Conservation (phyloP, 35 echinoderm and acorn worm genomes). For the Stichopus chloronotus region DNA sequence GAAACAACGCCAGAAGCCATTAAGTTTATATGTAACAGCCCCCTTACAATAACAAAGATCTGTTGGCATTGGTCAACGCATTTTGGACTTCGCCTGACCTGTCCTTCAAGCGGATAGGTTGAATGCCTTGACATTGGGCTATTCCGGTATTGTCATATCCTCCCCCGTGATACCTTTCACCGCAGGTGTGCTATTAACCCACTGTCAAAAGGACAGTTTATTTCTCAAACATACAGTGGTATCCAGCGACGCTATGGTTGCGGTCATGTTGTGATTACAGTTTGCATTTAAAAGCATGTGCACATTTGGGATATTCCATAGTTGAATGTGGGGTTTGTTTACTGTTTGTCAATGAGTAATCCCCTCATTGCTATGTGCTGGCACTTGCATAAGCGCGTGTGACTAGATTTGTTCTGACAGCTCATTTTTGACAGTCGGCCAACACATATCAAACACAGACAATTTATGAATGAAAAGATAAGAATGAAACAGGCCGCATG, state of each 20-base stretch:
- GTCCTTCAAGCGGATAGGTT: constrained; percentile 57
- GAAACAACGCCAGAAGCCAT: neutral
- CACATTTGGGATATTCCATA: neutral
- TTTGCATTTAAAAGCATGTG: neutral
- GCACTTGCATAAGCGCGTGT: too few species aligned
- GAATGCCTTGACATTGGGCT: constrained; percentile 63
- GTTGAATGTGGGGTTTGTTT: neutral
- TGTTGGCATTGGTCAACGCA: constrained; percentile 57
- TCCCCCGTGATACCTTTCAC: neutral
- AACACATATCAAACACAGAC: neutral
- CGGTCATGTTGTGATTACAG: neutral
- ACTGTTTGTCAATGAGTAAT: neutral
- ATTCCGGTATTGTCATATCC: neutral
- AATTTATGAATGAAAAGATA: neutral
- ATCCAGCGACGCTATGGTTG: neutral
- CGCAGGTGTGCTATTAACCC: neutral
- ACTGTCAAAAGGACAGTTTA: neutral
- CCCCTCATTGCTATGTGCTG: too few species aligned
- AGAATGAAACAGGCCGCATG: neutral
- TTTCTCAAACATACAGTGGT: too few species aligned
- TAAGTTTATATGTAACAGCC: neutral
- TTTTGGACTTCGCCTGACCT: constrained; percentile 52
- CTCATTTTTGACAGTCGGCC: neutral
- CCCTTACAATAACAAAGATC: constrained; percentile 55
- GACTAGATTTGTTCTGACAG: neutral